phyloP scores from a whole-genome alignment of 2,888 invertebrate genomes.

The Hypercompe scribonia region DNA sequence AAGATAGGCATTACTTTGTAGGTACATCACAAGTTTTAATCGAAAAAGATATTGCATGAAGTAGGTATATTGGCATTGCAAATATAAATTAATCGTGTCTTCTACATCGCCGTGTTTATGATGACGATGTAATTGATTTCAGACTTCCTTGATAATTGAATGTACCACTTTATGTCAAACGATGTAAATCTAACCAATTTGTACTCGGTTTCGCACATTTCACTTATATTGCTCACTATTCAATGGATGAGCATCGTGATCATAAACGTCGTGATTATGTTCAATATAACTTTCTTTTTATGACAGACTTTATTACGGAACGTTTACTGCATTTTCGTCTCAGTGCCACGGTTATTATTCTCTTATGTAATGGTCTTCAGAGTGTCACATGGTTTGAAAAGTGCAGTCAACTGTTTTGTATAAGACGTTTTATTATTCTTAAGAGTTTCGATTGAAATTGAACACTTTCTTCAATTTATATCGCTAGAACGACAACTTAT shows the following conservation, averaged over 20 bases:
- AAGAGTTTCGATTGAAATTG: neutral
- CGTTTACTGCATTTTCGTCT: constrained; percentile 15
- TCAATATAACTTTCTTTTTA: constrained; percentile 19
- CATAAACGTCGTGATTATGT: constrained; percentile 22
- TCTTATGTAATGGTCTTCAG: constrained; percentile 1
- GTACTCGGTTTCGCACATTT: constrained; percentile 22
- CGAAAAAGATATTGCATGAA: neutral
- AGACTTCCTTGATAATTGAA: neutral
- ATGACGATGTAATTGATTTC: neutral
- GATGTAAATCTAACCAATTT: constrained; percentile 12
- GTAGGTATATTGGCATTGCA: neutral
- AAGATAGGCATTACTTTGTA: neutral
- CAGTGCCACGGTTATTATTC: constrained; percentile 16
- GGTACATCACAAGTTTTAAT: neutral
- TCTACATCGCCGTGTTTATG: neutral
- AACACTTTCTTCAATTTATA: neutral
- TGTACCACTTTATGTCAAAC: neutral
- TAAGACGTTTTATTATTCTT: neutral
- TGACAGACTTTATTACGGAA: constrained; percentile 11
- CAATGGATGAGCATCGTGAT: constrained; percentile 7
- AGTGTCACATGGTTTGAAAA: neutral
- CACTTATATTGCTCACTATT: constrained; percentile 17
- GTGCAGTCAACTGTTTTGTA: constrained; percentile 1
- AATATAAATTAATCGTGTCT: neutral
- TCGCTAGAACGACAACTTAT: neutral